Evolutionary conservation across 2,113 vertebrate genomes (phyloP), one percentile per base, ranked within the genome.

Genomic region (Spea bombifrons): DNA sequence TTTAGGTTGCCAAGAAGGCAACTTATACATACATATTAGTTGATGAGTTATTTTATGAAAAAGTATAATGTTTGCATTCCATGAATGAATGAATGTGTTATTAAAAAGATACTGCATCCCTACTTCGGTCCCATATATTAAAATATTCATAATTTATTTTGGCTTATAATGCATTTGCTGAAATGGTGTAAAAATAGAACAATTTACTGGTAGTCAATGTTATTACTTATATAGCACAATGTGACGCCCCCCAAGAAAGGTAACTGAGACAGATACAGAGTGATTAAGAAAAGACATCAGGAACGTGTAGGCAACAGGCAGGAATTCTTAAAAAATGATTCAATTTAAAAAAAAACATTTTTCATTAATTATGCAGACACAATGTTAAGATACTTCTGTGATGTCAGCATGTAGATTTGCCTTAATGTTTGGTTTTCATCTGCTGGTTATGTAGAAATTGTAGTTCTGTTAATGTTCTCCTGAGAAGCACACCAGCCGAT

Each of bases 401-500:
- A 61, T n/a, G 2, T 61, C 50, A 64, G 9, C 61, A 64, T 64
- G 61, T 17, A 64, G 16, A 17, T 64, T 61, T 61, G 15, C 5
- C 59, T 3, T 5, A 30, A 64, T 64, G 61, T 64, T 64, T 64
- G 61, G 17, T 64, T 64, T 64, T 9, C 30, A 64, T 17, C 50
- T 55, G 59, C 44, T 72, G 76, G 76, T 47, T 65, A 67, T 49
- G 43, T 57, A 46, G 48, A 66, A 16, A 57, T 73, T 47, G 16
- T 64, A 71, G 71, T 16, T 61, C n/a, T 7, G n/a, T 43, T 59
- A 57, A 17, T 45, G 17, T 61, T 53, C 44, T 71, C 68, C 68
- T 78, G 76, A 78, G 76, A 78, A 16, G 15, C 9, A 59, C 65
- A 67, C 65, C 65, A 4, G 6, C 53, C n/a, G 50, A 65, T 63